A percentile compares a stretch with the other conserved stretches of the same genome.
Conservation (phyloP, 2,888 invertebrate genomes). For the Elmis aenea region DNA sequence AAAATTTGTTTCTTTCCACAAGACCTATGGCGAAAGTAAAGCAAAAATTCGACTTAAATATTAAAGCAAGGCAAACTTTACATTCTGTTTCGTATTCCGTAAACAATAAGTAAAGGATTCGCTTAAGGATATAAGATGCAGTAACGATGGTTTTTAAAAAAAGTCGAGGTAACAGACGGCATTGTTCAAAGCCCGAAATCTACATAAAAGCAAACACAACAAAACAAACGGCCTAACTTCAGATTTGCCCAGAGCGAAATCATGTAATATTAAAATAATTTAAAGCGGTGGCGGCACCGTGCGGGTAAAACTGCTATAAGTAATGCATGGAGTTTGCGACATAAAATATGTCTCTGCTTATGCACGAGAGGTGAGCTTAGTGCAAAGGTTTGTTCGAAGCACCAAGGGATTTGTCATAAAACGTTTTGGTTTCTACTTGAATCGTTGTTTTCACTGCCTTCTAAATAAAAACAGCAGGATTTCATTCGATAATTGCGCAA, state of each 20-base stretch:
- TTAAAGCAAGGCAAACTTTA: too few species aligned
- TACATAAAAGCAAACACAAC: constrained; percentile 22
- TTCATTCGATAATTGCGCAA: too few species aligned
- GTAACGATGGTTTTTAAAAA: too few species aligned
- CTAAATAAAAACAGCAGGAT: too few species aligned
- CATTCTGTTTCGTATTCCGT: too few species aligned
- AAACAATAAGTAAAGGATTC: too few species aligned
- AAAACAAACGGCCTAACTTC: constrained; percentile 31
- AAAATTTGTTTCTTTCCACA: too few species aligned
- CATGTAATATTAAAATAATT: constrained; percentile 46
- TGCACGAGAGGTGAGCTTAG: constrained; percentile 23
- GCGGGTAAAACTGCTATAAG: constrained; percentile 29
- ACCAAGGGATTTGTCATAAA: constrained; percentile 20
- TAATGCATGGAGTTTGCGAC: constrained; percentile 33
- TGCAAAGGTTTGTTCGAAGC: constrained; percentile 17
- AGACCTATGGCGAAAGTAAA: too few species aligned
- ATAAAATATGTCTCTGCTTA: constrained; percentile 33
- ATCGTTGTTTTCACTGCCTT: too few species aligned
- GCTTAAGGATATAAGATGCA: too few species aligned
- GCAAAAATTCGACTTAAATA: too few species aligned
- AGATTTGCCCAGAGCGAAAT: constrained; percentile 42
- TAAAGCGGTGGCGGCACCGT: constrained; percentile 34
- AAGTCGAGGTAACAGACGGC: background rate
- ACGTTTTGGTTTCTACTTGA: constrained; percentile 10
- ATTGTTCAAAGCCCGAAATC: constrained; percentile 13